phyloP scores from a whole-genome alignment of 2,888 invertebrate genomes.

The Brenthis hecate region DNA sequence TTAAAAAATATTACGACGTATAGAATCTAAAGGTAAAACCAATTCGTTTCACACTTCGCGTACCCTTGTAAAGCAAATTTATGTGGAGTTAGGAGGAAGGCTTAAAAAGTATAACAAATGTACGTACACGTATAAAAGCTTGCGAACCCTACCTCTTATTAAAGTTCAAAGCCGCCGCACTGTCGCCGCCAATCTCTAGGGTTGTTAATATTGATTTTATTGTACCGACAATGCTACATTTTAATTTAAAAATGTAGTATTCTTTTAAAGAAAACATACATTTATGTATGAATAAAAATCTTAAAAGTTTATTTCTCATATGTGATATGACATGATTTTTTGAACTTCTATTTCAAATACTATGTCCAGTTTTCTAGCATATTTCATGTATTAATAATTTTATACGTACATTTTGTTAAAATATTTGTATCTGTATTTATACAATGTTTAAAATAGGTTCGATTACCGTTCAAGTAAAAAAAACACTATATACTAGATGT shows the following conservation, averaged over 20 bases:
- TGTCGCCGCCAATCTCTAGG: slow-evolving; percentile 47
- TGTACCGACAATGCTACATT: slow-evolving; percentile 8
- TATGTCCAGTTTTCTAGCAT: too few species aligned
- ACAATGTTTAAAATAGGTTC: neutral
- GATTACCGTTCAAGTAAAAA: neutral
- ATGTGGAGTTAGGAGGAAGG: slow-evolving; percentile 7
- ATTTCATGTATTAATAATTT: too few species aligned
- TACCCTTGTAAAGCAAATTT: slow-evolving; percentile 15
- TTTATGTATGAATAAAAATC: too few species aligned
- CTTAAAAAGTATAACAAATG: slow-evolving; percentile 20
- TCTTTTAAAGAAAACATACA: too few species aligned
- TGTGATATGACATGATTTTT: too few species aligned
- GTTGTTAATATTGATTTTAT: slow-evolving; percentile 45
- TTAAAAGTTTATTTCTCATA: too few species aligned
- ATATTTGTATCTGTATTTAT: too few species aligned
- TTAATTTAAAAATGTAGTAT: slow-evolving; percentile 1
- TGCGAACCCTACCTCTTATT: slow-evolving; percentile 42
- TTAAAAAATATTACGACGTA: neutral
- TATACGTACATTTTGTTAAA: too few species aligned
- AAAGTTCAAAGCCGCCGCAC: slow-evolving; percentile 49
- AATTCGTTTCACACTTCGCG: slow-evolving; percentile 21
- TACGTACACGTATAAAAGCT: neutral
- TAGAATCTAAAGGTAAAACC: neutral
- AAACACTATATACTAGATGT: neutral
- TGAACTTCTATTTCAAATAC: too few species aligned